Percentiles rank a stretch among this genome's conserved stretches.
phyloP scores from a whole-genome alignment of 2,113 vertebrate genomes.

The Silurus asotus region DNA sequence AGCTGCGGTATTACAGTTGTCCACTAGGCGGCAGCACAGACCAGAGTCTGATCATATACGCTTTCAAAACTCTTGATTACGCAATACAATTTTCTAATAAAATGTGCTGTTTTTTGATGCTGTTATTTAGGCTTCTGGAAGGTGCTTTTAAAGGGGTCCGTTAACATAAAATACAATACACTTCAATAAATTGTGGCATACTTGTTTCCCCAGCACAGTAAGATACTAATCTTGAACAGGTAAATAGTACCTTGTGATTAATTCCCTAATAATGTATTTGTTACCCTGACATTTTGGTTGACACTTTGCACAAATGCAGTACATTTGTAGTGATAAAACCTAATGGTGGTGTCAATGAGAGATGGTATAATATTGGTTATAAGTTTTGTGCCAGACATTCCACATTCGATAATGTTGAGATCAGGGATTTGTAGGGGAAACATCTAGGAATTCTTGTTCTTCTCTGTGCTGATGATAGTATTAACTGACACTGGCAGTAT shows the following conservation, averaged over 20 bases:
- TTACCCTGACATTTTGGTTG: background rate
- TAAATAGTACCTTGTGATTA: background rate
- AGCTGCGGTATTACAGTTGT: background rate
- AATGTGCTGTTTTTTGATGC: background rate
- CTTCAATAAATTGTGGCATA: background rate
- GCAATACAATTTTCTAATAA: background rate
- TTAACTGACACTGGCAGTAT: no score
- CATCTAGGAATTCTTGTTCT: no score
- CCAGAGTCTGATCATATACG: background rate
- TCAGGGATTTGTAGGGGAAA: no score
- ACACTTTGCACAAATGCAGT: background rate
- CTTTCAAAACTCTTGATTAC: background rate
- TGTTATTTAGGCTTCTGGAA: background rate
- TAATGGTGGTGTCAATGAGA: no score
- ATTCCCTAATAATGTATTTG: background rate
- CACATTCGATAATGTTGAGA: no score
- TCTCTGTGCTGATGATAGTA: no score
- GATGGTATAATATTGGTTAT: no score
- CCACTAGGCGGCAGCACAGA: constrained; percentile 38
- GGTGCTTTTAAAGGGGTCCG: background rate
- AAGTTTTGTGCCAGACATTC: no score
- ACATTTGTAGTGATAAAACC: background rate
- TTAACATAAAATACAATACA: background rate
- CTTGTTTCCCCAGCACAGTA: background rate
- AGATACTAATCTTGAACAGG: background rate